phyloP scores from a whole-genome alignment of 92 coral and sea anemone species.

The Paramuricea clavata region DNA sequence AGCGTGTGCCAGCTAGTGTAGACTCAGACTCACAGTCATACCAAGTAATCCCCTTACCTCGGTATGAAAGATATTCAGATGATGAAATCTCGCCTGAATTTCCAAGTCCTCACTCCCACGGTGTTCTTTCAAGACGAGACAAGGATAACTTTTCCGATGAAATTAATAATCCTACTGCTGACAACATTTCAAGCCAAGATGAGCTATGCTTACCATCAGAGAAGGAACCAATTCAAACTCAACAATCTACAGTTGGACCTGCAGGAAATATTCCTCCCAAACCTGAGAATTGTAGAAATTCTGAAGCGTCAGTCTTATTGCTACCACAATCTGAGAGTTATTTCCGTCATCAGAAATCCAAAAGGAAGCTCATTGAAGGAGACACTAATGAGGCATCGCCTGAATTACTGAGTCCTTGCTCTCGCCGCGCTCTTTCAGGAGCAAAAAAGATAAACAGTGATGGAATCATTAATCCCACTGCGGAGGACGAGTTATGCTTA shows the following conservation, averaged over 20 bases:
- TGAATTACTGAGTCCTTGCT: not conserved
- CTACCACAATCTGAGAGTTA: not conserved
- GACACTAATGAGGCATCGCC: not conserved
- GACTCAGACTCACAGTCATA: slow-evolving; percentile 30
- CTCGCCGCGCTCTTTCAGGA: not conserved
- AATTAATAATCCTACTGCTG: not conserved
- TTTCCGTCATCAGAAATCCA: not conserved
- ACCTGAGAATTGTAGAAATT: not conserved
- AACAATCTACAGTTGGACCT: not conserved
- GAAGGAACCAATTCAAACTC: not conserved
- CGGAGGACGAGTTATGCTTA: not conserved
- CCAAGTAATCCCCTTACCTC: slow-evolving; percentile 20
- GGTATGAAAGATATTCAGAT: not conserved
- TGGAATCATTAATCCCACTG: not conserved
- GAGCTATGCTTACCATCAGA: not conserved
- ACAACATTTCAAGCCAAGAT: not conserved
- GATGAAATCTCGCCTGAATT: slow-evolving; percentile 6
- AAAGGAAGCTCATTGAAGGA: slow-evolving; percentile 24
- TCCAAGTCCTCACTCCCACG: not conserved
- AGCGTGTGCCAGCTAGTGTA: slow-evolving; percentile 23
- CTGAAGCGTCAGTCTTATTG: not conserved
- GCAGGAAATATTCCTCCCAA: not conserved
- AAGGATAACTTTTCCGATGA: not conserved
- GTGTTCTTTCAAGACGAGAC: not conserved
- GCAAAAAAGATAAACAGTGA: not conserved